Evolutionary conservation across 2,888 invertebrate genomes (phyloP), one percentile per base, ranked within the genome.

Genomic region (Aquatica leii): DNA sequence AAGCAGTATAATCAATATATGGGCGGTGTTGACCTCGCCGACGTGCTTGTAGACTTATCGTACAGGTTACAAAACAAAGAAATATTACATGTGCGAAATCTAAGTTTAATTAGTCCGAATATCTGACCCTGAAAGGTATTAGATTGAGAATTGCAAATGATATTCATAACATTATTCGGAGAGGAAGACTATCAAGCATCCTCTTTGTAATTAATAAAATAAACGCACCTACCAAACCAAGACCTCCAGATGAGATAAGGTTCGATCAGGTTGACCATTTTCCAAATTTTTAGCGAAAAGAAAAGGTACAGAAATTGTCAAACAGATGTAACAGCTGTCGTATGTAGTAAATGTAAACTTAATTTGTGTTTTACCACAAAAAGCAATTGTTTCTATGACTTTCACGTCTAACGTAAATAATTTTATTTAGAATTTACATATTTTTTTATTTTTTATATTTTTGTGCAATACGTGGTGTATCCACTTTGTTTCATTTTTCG

Each of bases 1-100:
- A 40, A 40, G 40, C 40, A 40, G 40, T 40, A 40, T 40, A 40
- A n/a, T n/a, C n/a, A n/a, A n/a, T n/a, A n/a, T n/a, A n/a, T n/a
- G n/a, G n/a, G n/a, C n/a, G n/a, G n/a, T 12, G 40, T 40, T 40
- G 40, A 40, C 14, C 40, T 40, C 40, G 14, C 40, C 5, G 40
- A 40, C 40, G n/a, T 40, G 40, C 40, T 40, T 40, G 40, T 40
- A 40, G 40, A 40, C 40, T 40, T 40, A 40, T 40, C 40, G 40
- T 14, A 40, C 40, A 40, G 40, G 40, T 12, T 40, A 40, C 40
- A 40, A 40, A 12, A 40, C 40, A 40, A 40, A n/a, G 14, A 40
- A 40, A 40, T 40, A 40, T 40, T 14, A 14, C 14, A 40, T 40
- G 40, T 40, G 40, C 31, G 31, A 31, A 31, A 31, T 31, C 31